Evolutionary conservation across 2,113 vertebrate genomes (phyloP).

Genomic region (Sciurus niger): DNA sequence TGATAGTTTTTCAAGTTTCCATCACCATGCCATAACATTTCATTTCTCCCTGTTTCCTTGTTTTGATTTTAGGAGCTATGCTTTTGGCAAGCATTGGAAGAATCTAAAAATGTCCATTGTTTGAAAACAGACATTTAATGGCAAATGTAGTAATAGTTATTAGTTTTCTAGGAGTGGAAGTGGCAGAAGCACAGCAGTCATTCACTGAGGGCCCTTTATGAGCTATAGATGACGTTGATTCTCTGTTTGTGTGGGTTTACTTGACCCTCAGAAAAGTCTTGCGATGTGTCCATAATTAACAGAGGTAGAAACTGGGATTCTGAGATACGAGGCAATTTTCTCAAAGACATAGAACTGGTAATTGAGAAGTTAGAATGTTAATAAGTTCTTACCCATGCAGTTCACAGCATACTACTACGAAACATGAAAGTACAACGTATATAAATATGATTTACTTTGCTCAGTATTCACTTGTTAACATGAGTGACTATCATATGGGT

Average conservation of each 20-base stretch:
- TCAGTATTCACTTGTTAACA: neutral
- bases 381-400: neutral
- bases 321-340: neutral
- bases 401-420: neutral
- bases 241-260: neutral
- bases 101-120: conserved; percentile 39
- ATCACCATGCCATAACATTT: conserved; percentile 44
- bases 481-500: neutral
- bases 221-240: neutral
- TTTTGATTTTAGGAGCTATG: conserved; percentile 53
- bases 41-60: conserved; percentile 21
- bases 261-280: neutral
- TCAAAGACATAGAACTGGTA: conserved; percentile 26
- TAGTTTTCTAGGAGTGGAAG: neutral
- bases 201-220: neutral
- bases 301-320: neutral
- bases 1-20: conserved; percentile 29
- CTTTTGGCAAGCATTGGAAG: conserved; percentile 46
- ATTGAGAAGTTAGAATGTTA: neutral
- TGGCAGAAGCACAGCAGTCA: neutral
- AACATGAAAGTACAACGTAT: neutral
- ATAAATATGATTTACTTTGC: neutral
- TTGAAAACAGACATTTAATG: conserved; percentile 64
- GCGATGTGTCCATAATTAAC: neutral
- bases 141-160: neutral